Percentiles rank a stretch among this genome's conserved stretches.
Evolutionary conservation across 2,888 invertebrate genomes (phyloP).

Genomic region (Plagodis pulveraria): DNA sequence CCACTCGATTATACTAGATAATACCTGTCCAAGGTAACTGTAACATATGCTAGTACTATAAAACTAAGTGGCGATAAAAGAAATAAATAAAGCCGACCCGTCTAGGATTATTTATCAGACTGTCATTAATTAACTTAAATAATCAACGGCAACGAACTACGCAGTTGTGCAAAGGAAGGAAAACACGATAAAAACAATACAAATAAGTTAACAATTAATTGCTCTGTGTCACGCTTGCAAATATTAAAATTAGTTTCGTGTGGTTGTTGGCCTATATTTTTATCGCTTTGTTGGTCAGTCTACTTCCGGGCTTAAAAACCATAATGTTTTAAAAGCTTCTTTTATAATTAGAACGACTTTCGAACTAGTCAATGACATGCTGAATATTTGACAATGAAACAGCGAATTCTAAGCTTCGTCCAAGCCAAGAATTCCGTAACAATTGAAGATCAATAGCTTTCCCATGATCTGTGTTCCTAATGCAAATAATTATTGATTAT

Average conservation of each 20-base stretch:
- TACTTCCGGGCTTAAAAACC: not conserved
- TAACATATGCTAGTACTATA: not conserved
- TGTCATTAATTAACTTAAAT: constrained; percentile 53
- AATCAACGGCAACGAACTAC: constrained; percentile 48
- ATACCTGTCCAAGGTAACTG: not conserved
- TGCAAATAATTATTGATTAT: too few relatives aligned
- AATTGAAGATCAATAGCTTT: too few relatives aligned
- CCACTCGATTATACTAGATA: constrained; percentile 18
- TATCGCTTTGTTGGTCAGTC: not conserved
- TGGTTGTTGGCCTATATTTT: constrained; percentile 12
- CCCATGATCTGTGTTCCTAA: too few relatives aligned
- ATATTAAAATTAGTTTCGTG: constrained; percentile 11
- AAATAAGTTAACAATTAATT: constrained; percentile 33
- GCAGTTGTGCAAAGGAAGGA: constrained; percentile 49
- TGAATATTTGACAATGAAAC: too few relatives aligned
- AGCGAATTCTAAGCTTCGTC: too few relatives aligned
- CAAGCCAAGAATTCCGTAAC: too few relatives aligned
- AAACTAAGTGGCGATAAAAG: not conserved
- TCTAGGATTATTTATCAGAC: constrained; percentile 44
- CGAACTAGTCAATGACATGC: too few relatives aligned
- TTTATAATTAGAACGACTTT: too few relatives aligned
- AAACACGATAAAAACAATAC: constrained; percentile 48
- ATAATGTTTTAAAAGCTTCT: too few relatives aligned
- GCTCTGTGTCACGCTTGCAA: constrained; percentile 17
- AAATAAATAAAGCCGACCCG: constrained; percentile 38